Conservation (phyloP, 1,140 invertebrate genomes). For the Metaphire vulgaris region DNA sequence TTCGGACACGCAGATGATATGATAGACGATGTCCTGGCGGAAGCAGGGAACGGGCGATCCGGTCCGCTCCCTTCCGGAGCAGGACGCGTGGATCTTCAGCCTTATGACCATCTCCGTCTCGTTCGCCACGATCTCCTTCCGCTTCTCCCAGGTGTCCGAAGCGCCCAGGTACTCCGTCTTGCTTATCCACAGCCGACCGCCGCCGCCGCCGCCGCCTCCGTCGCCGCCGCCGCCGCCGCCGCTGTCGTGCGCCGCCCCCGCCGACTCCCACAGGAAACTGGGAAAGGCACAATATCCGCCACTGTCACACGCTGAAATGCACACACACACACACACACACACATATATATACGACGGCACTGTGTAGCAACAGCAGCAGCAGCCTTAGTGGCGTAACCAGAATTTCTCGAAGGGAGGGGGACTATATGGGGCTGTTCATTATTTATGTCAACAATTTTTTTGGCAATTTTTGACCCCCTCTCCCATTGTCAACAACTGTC, state of each 20-base stretch:
- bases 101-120: constrained; percentile 21
- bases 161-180: constrained; percentile 11
- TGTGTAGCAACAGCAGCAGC: too few species aligned
- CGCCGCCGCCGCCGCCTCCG: constrained; percentile 12
- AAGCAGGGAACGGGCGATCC: constrained; percentile 9
- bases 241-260: not conserved
- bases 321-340: too few species aligned
- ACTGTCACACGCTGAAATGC: not conserved
- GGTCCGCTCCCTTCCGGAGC: constrained; percentile 1
- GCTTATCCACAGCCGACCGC: constrained; percentile 17
- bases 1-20: constrained; percentile 19
- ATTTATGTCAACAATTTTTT: too few species aligned
- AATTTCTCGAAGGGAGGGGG: too few species aligned
- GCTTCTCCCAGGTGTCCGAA: constrained; percentile 19
- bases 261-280: constrained; percentile 12
- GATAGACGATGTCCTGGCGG: constrained; percentile 17
- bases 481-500: too few species aligned
- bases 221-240: constrained; percentile 5
- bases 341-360: too few species aligned
- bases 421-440: too few species aligned
- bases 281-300: constrained; percentile 20
- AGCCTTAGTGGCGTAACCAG: too few species aligned
- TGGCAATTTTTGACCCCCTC: too few species aligned
- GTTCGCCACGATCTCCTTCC: constrained; percentile 13
- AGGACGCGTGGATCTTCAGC: constrained; percentile 18